Evolutionary conservation across 2,797 vertebrate species (phyloP).

Genomic region (Microcaecilia unicolor): DNA sequence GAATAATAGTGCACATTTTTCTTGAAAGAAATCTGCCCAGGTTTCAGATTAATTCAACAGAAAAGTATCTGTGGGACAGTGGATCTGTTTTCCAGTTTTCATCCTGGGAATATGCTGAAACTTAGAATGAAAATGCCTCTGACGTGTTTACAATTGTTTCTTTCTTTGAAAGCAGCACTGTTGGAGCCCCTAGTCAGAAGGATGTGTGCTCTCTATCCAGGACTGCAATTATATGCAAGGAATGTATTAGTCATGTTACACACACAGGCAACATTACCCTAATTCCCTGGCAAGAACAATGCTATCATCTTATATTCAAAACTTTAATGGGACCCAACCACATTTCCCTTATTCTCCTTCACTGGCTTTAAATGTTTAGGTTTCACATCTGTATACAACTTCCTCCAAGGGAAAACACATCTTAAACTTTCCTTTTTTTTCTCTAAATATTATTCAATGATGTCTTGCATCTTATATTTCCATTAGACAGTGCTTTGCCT

Average conservation of each 20-base stretch:
- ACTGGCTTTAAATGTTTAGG: too few species aligned
- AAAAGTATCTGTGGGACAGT: not conserved
- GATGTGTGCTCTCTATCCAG: too few species aligned
- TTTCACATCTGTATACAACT: too few species aligned
- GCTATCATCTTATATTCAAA: too few species aligned
- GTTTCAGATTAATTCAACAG: not conserved
- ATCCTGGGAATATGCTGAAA: not conserved
- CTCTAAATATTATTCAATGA: too few species aligned
- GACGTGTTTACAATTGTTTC: not conserved
- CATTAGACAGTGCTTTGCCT: too few species aligned
- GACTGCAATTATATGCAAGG: not conserved
- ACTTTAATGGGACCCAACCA: too few species aligned
- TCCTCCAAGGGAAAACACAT: too few species aligned
- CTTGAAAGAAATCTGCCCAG: not conserved
- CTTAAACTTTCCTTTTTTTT: too few species aligned
- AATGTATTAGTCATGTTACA: not conserved
- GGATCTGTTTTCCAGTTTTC: not conserved
- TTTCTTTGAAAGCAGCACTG: not conserved
- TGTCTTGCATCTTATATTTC: too few species aligned
- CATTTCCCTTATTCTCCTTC: too few species aligned
- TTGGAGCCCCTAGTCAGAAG: too few species aligned
- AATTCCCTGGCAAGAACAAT: not conserved
- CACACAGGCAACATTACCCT: not conserved
- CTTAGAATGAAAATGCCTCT: not conserved
- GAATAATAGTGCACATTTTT: not conserved